phyloP scores from a whole-genome alignment of 1,140 invertebrate genomes.

The Akabosia matsudoensis region DNA sequence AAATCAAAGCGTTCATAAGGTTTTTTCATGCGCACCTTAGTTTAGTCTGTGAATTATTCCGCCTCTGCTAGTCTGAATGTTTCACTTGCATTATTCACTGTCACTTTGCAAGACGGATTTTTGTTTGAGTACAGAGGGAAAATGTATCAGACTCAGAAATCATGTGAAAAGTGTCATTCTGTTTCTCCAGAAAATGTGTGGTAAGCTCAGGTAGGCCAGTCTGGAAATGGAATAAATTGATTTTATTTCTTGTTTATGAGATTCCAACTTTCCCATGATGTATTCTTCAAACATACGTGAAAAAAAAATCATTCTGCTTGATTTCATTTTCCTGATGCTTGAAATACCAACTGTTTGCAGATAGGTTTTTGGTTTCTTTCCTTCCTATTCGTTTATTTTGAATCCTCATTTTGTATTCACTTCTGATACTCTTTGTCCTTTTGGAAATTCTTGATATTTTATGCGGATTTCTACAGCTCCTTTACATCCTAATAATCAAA shows the following conservation, averaged over 20 bases:
- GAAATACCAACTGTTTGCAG: background rate
- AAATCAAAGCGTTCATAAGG: background rate
- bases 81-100: background rate
- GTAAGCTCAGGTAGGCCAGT: no score
- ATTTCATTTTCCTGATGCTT: background rate
- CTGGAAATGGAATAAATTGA: no score
- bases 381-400: background rate
- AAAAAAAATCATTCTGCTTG: background rate
- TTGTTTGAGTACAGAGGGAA: background rate
- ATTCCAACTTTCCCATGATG: background rate
- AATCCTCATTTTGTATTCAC: no score
- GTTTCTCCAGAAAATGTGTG: background rate
- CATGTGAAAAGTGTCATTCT: background rate
- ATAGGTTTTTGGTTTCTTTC: background rate
- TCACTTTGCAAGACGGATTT: background rate
- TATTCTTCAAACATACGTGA: background rate
- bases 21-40: conserved; percentile 1
- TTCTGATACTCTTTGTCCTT: no score
- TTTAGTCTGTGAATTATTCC: background rate
- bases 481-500: no score
- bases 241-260: background rate
- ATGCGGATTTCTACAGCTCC: no score
- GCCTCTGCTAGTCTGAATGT: background rate
- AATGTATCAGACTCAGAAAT: background rate
- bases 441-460: no score